Percentiles rank a stretch among this genome's conserved stretches.
phyloP scores from a whole-genome alignment of 1,140 invertebrate genomes.

The Hycleus phaleratus region DNA sequence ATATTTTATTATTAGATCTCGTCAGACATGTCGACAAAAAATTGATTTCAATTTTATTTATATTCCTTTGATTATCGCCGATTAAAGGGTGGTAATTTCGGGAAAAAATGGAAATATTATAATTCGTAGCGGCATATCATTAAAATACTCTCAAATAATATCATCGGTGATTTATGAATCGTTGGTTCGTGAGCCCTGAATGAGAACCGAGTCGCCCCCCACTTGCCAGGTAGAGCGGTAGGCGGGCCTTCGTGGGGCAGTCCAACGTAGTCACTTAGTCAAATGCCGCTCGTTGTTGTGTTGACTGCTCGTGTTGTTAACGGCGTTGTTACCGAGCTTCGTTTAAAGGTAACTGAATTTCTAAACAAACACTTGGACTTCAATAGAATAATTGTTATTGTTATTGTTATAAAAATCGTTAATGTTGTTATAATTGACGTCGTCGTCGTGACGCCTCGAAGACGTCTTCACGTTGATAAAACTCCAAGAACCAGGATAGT shows the following conservation, averaged over 20 bases:
- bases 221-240: conserved; percentile 35
- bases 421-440: too few species aligned
- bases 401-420: too few species aligned
- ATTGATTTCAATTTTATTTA: too few species aligned
- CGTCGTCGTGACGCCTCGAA: not conserved
- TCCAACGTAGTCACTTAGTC: conserved; percentile 37
- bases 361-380: too few species aligned
- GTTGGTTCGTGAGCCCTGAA: conserved; percentile 22
- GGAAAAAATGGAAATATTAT: not conserved
- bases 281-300: conserved; percentile 34
- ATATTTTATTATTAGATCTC: too few species aligned
- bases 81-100: too few species aligned
- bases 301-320: conserved; percentile 23
- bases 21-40: too few species aligned
- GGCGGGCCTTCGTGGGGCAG: conserved; percentile 33
- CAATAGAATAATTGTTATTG: too few species aligned
- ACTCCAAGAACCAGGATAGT: too few species aligned
- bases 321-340: not conserved
- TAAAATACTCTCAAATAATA: conserved; percentile 28
- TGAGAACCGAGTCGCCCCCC: conserved; percentile 25
- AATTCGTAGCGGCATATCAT: conserved; percentile 23
- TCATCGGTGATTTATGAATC: conserved; percentile 38
- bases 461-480: not conserved
- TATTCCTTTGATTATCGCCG: too few species aligned
- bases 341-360: too few species aligned